Evolutionary conservation across 2,797 vertebrate species (phyloP).

Genomic region (Anomalospiza imberbis): DNA sequence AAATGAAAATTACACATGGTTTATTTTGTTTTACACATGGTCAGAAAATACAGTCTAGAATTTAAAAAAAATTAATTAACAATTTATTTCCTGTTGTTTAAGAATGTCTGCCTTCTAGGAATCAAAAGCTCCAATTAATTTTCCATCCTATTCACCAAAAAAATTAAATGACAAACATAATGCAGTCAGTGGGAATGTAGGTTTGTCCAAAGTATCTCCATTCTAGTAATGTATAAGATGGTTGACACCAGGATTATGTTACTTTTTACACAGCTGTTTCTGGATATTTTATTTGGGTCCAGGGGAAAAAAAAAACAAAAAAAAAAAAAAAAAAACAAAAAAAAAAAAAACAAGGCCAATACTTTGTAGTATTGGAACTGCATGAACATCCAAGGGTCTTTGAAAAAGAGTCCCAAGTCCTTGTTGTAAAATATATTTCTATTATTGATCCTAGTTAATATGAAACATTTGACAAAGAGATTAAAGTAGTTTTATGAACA

Average conservation of each 20-base stretch:
- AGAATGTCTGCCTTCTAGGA: neutral
- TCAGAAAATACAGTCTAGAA: neutral
- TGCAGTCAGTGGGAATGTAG: neutral
- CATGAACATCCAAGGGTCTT: neutral
- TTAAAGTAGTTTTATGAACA: neutral
- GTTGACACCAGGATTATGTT: neutral
- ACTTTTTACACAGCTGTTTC: neutral
- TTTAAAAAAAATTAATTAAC: neutral
- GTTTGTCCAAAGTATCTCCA: neutral
- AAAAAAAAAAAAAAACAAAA: rapidly evolving
- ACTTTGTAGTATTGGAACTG: neutral
- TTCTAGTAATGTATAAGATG: neutral
- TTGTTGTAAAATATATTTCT: neutral
- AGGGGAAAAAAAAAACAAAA: neutral
- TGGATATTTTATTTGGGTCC: neutral
- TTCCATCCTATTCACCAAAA: neutral
- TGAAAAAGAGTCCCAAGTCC: neutral
- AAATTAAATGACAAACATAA: neutral
- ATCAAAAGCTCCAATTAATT: neutral
- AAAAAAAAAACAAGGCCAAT: neutral
- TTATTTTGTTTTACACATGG: neutral
- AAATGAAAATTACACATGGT: neutral
- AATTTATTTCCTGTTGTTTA: neutral
- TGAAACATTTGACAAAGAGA: neutral
- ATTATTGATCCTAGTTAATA: neutral